Evolutionary conservation across 2,888 invertebrate species (phyloP).

Genomic region (Nezara viridula): DNA sequence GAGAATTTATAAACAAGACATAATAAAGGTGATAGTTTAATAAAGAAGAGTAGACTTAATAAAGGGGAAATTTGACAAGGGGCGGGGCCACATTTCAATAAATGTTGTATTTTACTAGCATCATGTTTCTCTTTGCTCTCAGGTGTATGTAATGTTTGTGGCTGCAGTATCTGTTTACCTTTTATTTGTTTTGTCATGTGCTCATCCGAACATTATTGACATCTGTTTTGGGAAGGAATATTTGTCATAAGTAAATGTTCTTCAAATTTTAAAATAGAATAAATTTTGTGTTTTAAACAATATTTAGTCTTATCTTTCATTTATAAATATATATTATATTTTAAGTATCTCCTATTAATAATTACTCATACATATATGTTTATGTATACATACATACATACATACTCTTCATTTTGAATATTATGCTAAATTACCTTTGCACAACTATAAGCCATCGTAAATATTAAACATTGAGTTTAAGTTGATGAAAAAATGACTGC

Average conservation of each 20-base stretch:
- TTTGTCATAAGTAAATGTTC: neutral
- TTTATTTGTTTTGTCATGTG: neutral
- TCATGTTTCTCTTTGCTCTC: neutral
- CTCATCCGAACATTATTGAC: neutral
- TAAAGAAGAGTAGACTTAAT: too few species aligned
- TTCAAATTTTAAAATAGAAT: neutral
- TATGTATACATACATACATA: too few species aligned
- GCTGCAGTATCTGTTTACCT: neutral
- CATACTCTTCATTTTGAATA: neutral
- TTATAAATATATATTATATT: too few species aligned
- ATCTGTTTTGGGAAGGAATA: neutral
- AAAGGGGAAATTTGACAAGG: too few species aligned
- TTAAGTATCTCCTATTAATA: neutral
- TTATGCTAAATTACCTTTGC: neutral
- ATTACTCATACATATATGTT: neutral
- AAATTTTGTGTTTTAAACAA: neutral
- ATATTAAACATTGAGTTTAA: neutral
- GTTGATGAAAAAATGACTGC: neutral
- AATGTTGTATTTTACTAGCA: too few species aligned
- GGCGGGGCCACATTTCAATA: too few species aligned
- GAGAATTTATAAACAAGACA: too few species aligned
- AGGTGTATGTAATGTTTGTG: neutral
- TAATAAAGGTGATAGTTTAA: too few species aligned
- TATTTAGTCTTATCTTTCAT: neutral
- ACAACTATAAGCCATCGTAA: neutral